Percentiles rank a stretch among this genome's conserved stretches.
Evolutionary conservation across 2,113 vertebrate species (phyloP).

Genomic region (Scatophagus argus): DNA sequence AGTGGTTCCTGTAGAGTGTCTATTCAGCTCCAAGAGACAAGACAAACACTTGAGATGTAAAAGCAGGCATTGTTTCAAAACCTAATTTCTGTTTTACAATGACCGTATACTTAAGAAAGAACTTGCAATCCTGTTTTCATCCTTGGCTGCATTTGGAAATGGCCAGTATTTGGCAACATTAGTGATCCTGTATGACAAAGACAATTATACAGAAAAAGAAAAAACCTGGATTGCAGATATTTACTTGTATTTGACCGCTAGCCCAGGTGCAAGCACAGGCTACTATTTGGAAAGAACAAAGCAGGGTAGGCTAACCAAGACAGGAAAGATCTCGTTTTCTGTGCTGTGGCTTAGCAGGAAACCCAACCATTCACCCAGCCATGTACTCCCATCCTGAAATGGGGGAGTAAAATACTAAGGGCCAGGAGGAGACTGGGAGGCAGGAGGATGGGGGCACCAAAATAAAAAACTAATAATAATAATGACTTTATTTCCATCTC

Average conservation of each 20-base stretch:
- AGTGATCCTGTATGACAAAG: not conserved
- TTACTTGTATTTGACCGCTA: not conserved
- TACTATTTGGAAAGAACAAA: conserved; percentile 59
- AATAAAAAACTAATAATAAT: conserved; percentile 81
- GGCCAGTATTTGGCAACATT: not conserved
- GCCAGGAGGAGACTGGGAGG: conserved; percentile 65
- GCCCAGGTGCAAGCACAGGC: conserved; percentile 65
- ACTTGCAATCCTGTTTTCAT: not conserved
- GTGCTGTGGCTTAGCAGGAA: conserved; percentile 80
- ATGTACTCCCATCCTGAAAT: conserved; percentile 88
- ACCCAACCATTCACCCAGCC: conserved; percentile 77
- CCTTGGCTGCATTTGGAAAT: not conserved
- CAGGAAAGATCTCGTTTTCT: conserved; percentile 84
- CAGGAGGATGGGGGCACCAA: conserved; percentile 66
- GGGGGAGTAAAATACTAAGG: conserved; percentile 76
- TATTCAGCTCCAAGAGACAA: conserved; percentile 73
- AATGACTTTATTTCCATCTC: conserved; percentile 80
- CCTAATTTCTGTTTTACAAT: conserved; percentile 7
- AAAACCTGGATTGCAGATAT: conserved; percentile 12
- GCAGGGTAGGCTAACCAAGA: conserved; percentile 60
- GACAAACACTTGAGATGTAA: conserved; percentile 70
- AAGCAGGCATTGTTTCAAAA: conserved; percentile 45
- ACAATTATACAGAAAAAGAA: not conserved
- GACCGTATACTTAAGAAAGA: not conserved
- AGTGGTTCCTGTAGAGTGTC: conserved; percentile 75